phyloP scores from a whole-genome alignment of 2,888 invertebrate species.

The Andrena minutula region DNA sequence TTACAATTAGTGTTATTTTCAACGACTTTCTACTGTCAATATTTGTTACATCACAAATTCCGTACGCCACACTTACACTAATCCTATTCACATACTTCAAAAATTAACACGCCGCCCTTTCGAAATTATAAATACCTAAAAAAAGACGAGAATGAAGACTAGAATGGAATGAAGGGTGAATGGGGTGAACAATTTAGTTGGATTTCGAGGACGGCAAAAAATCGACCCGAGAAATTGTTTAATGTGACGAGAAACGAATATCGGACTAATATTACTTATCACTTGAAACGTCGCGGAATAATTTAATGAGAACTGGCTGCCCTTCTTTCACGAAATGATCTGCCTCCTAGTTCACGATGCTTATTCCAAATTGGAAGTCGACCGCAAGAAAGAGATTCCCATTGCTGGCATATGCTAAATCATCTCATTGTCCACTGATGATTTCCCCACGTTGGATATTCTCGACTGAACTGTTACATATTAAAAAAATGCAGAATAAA shows the following conservation, averaged over 20 bases:
- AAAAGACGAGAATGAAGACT: not conserved
- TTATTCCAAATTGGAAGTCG: conserved; percentile 36
- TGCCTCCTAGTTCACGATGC: conserved; percentile 4
- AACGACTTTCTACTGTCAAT: no score
- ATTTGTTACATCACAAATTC: no score
- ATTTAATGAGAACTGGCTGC: conserved; percentile 47
- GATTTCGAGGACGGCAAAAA: not conserved
- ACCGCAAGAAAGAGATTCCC: not conserved
- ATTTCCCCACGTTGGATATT: conserved; percentile 1
- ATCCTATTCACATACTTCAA: no score
- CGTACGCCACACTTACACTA: no score
- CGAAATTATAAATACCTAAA: not conserved
- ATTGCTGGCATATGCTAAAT: conserved; percentile 23
- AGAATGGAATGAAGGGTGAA: no score
- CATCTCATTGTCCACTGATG: conserved; percentile 16
- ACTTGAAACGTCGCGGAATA: conserved; percentile 48
- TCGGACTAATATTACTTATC: conserved; percentile 44
- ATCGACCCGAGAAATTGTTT: conserved; percentile 37
- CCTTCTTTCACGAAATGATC: conserved; percentile 27
- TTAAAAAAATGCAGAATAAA: not conserved
- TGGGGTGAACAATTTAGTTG: not conserved
- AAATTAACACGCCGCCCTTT: not conserved
- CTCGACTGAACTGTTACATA: not conserved
- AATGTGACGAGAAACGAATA: conserved; percentile 37
- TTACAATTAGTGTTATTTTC: no score